A percentile compares a stretch with the other conserved stretches of the same genome.
Conservation (phyloP, 2,113 vertebrate species). For the Chascanopsetta lugubris region DNA sequence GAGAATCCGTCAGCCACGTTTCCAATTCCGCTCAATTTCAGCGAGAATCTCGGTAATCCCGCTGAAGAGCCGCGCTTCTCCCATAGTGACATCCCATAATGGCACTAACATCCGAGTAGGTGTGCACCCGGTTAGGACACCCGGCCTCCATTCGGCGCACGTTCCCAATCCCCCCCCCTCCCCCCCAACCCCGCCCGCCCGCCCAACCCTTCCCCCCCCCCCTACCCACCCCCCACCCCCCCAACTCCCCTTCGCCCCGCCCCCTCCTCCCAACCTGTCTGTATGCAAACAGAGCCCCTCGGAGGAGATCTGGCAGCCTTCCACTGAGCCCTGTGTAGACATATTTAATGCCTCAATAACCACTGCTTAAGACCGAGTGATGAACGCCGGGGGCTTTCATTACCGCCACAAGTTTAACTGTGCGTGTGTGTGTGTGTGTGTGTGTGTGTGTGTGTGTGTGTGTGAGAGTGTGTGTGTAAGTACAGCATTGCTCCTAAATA, state of each 20-base stretch:
- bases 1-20: constrained; percentile 68
- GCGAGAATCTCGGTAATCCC: constrained; percentile 78
- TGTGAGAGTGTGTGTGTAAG: too few relatives aligned
- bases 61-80: constrained; percentile 78
- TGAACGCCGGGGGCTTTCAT: constrained; percentile 76
- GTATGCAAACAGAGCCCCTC: constrained; percentile 79
- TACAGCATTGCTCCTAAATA: constrained; percentile 52
- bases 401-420: constrained; percentile 56
- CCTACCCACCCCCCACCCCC: too few relatives aligned
- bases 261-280: constrained; percentile 80
- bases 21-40: constrained; percentile 79
- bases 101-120: constrained; percentile 77
- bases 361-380: constrained; percentile 78
- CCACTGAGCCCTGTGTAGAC: constrained; percentile 79
- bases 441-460: constrained; percentile 8
- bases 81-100: constrained; percentile 82
- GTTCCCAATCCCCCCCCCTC: constrained; percentile 69
- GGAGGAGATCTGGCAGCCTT: constrained; percentile 74
- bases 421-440: constrained; percentile 30
- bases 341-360: constrained; percentile 83
- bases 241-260: too few relatives aligned
- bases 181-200: too few relatives aligned
- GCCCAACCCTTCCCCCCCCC: too few relatives aligned
- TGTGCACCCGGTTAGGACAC: constrained; percentile 75
- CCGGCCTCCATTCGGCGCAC: constrained; percentile 72